Evolutionary conservation across 1,140 invertebrate species (phyloP), one percentile per base, ranked within the genome.

Genomic region (Drosophila obscura): DNA sequence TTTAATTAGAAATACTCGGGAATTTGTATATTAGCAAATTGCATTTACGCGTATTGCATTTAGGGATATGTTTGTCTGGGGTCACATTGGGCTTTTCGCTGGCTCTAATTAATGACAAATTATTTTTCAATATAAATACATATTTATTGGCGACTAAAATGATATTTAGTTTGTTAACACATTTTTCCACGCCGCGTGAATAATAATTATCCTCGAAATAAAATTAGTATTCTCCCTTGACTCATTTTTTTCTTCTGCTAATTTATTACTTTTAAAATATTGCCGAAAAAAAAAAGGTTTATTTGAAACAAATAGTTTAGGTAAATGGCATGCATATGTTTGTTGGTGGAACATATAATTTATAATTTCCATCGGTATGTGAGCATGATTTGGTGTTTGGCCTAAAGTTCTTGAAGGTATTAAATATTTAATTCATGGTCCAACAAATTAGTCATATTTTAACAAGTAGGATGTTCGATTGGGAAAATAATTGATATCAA

Each of bases 141-240:
- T 51, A 48, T 56, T 22, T 16, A 15, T 7, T 57, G 44, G 35
- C 45, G 44, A 43, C 28, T 59, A 15, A 66, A 60, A 56, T 75
- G 52, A 39, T 55, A 44, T 80, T 74, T 71, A 53, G 71, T 64
- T 53, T 61, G 59, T 75, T 75, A 59, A 64, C 71, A 75, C 59
- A 64, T 63, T 58, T 51, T 31, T 19, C 41, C 13, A 15, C 31
- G 5, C 56, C 60, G 28, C 51, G 41, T 52, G 63, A 19, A 19
- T 31, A 68, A 57, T 69, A 45, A 69, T 69, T 69, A 58, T 69
- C 5, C 2, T 19, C 66, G 11, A 58, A 68, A 68, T 56, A 16
- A 13, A 44, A 69, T 58, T 58, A 11, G 28, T 58, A 24, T 57
- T 31, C 46, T 62, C 13, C 44, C 13, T 22, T 48, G 50, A 67